Conservation (phyloP, 2,888 invertebrate species). For the Petrolisthes manimaculis region DNA sequence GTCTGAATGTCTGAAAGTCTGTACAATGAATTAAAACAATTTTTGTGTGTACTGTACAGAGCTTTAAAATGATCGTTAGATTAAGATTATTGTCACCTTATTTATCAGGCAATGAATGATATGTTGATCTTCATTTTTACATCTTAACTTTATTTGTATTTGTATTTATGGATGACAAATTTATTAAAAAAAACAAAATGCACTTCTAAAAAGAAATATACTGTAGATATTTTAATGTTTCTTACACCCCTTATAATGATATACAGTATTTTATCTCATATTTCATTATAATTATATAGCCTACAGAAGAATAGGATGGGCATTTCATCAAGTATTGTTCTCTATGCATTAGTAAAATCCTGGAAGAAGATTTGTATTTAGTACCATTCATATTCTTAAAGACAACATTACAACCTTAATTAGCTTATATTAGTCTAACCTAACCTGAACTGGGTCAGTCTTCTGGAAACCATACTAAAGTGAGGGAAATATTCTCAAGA, state of each 20-base stretch:
- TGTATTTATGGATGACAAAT: background rate
- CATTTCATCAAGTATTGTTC: background rate
- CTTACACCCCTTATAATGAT: too few species aligned
- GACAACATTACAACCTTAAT: background rate
- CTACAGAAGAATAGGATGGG: background rate
- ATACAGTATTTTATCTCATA: background rate
- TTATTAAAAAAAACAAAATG: too few species aligned
- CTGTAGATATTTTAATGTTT: too few species aligned
- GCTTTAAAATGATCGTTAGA: too few species aligned
- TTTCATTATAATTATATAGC: background rate
- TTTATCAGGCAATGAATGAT: too few species aligned
- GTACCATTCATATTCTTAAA: background rate
- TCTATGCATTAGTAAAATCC: background rate
- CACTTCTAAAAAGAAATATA: too few species aligned
- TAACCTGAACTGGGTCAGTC: too few species aligned
- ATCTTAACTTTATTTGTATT: background rate
- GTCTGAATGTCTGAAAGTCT: background rate
- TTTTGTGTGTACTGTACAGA: too few species aligned
- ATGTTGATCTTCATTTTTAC: too few species aligned
- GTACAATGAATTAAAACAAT: too few species aligned
- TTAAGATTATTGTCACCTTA: too few species aligned
- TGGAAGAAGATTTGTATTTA: conserved; percentile 10
- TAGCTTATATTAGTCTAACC: too few species aligned
- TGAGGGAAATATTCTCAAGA: background rate
- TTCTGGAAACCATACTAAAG: background rate